Percentiles rank a stretch among this genome's conserved stretches.
Conservation (phyloP, 2,113 vertebrate genomes). For the Pseudonaja textilis region DNA sequence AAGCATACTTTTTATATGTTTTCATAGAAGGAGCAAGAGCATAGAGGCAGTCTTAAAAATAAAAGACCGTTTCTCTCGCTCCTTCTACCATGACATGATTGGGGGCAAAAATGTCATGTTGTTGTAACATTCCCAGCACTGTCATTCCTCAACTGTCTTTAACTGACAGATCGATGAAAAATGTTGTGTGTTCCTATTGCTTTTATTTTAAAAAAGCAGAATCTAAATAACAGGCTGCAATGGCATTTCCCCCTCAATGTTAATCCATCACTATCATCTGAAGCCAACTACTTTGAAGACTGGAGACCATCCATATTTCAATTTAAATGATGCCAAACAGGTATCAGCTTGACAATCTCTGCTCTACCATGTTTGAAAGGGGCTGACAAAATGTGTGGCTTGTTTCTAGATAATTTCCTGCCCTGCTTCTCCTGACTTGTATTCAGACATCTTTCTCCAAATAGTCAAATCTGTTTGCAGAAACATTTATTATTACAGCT, state of each 20-base stretch:
- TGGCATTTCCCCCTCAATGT: constrained; percentile 59
- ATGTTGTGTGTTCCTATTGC: constrained; percentile 64
- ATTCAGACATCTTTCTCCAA: constrained; percentile 22
- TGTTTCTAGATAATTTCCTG: constrained; percentile 46
- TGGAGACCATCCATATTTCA: constrained; percentile 66
- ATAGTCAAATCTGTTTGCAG: constrained; percentile 30
- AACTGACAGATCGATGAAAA: constrained; percentile 67
- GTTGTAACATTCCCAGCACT: constrained; percentile 38
- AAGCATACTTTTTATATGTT: constrained; percentile 29
- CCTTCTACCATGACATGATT: constrained; percentile 56
- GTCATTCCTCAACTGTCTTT: constrained; percentile 68
- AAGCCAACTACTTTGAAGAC: constrained; percentile 66
- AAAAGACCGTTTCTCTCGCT: constrained; percentile 37
- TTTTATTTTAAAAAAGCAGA: constrained; percentile 36
- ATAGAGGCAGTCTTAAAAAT: constrained; percentile 35
- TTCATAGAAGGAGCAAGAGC: constrained; percentile 26
- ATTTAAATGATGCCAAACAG: constrained; percentile 69
- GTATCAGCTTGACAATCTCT: constrained; percentile 67
- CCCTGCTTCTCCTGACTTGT: constrained; percentile 31
- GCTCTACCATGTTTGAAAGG: constrained; percentile 56
- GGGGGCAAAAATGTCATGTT: constrained; percentile 36
- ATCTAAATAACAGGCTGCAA: constrained; percentile 66
- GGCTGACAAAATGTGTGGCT: constrained; percentile 64
- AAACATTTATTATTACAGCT: constrained; percentile 26
- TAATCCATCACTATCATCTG: constrained; percentile 73